A percentile compares a stretch with the other conserved stretches of the same genome.
Conservation (phyloP, 2,797 vertebrate species). For the Cynopterus sphinx region DNA sequence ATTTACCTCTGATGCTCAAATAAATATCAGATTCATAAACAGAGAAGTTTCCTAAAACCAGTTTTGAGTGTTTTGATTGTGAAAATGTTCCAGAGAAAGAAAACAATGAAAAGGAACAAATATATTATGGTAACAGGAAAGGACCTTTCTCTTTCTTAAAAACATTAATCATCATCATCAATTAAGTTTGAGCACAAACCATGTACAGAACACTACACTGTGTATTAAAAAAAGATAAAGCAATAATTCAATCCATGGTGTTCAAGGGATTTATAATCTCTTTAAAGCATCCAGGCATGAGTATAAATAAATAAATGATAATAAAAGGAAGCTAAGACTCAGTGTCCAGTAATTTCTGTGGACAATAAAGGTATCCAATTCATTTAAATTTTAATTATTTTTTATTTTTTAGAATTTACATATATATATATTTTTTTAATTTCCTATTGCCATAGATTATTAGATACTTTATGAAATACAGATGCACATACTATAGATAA, state of each 20-base stretch:
- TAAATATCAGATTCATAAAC: background rate
- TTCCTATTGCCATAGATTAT: background rate
- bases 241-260: background rate
- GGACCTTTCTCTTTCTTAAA: background rate
- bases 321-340: background rate
- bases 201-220: background rate
- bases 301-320: conserved; percentile 29
- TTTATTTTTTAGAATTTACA: conserved; percentile 6
- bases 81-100: background rate
- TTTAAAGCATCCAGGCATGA: background rate
- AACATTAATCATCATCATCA: conserved; percentile 15
- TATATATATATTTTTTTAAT: background rate
- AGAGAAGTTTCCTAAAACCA: background rate
- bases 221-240: background rate
- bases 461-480: background rate
- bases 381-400: conserved; percentile 11
- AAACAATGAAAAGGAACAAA: background rate
- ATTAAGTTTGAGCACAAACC: conserved; percentile 42
- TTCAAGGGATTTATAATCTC: conserved; percentile 14
- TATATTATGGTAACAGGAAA: background rate
- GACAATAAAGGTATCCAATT: background rate
- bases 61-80: background rate
- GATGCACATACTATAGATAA: background rate
- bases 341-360: background rate
- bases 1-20: background rate